A percentile compares a stretch with the other conserved stretches of the same genome.
Evolutionary conservation across 1,140 invertebrate genomes (phyloP).

Genomic region (Melanaphis sacchari): DNA sequence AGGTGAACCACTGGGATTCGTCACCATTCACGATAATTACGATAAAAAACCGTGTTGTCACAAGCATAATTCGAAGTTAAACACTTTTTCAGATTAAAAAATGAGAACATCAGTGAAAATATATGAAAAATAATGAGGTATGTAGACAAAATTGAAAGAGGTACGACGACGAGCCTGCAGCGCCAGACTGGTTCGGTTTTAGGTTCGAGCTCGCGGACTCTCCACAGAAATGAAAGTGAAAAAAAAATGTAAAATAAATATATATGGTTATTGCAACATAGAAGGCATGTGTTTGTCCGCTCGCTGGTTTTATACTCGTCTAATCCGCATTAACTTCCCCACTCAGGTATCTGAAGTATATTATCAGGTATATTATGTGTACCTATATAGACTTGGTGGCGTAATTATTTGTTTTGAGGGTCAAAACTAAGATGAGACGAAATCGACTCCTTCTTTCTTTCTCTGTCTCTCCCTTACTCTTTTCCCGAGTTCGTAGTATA

Average conservation of each 20-base stretch:
- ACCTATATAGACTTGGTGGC: background rate
- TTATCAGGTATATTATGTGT: background rate
- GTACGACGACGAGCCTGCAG: conserved; percentile 38
- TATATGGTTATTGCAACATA: conserved; percentile 53
- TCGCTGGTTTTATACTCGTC: conserved; percentile 52
- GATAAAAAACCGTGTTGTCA: background rate
- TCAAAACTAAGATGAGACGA: conserved; percentile 41
- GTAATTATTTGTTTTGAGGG: conserved; percentile 49
- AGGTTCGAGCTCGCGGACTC: conserved; percentile 37
- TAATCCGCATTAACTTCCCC: conserved; percentile 52
- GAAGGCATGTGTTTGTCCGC: conserved; percentile 42
- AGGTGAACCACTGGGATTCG: conserved; percentile 8
- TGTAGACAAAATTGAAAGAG: background rate
- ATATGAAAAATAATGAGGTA: background rate
- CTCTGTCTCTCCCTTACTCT: background rate
- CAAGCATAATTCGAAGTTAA: conserved; percentile 6
- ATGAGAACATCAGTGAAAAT: background rate
- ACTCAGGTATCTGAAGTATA: background rate
- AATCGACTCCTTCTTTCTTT: conserved; percentile 5
- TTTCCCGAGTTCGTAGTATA: background rate
- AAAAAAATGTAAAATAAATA: conserved; percentile 53
- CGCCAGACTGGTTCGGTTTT: conserved; percentile 45
- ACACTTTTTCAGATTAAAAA: background rate
- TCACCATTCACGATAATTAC: background rate
- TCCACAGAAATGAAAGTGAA: conserved; percentile 57